Evolutionary conservation across 2,888 invertebrate species (phyloP).

Genomic region (Julus scandinavius): DNA sequence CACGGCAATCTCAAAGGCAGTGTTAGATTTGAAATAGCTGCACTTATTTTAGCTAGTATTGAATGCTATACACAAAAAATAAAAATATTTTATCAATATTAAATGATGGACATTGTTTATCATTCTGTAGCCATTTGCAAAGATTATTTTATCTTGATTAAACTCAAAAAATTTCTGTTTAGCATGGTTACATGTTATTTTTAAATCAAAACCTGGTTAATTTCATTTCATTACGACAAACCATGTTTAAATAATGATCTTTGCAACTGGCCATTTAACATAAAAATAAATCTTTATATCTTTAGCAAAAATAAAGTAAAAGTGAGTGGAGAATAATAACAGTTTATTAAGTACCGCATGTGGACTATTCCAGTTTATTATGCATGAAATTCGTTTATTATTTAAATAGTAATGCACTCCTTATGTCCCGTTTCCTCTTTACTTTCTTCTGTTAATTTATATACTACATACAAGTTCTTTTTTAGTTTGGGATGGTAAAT

Average conservation of each 20-base stretch:
- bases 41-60: background rate
- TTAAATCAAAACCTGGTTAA: too few relatives aligned
- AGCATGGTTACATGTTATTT: too few relatives aligned
- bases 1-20: background rate
- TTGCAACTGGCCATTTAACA: background rate
- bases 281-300: background rate
- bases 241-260: too few relatives aligned
- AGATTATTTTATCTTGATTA: too few relatives aligned
- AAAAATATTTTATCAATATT: background rate
- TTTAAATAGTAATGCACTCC: conserved; percentile 19
- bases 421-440: background rate
- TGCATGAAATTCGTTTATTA: background rate
- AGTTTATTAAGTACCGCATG: background rate
- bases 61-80: background rate
- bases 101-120: background rate
- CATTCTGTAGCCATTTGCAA: background rate
- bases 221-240: too few relatives aligned
- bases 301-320: background rate
- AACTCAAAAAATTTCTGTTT: too few relatives aligned
- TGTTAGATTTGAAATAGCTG: background rate
- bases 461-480: background rate
- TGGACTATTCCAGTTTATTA: background rate
- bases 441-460: background rate
- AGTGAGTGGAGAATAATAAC: background rate
- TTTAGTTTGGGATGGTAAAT: background rate